Conservation (phyloP, 2,113 vertebrate species). For the Channa argus region DNA sequence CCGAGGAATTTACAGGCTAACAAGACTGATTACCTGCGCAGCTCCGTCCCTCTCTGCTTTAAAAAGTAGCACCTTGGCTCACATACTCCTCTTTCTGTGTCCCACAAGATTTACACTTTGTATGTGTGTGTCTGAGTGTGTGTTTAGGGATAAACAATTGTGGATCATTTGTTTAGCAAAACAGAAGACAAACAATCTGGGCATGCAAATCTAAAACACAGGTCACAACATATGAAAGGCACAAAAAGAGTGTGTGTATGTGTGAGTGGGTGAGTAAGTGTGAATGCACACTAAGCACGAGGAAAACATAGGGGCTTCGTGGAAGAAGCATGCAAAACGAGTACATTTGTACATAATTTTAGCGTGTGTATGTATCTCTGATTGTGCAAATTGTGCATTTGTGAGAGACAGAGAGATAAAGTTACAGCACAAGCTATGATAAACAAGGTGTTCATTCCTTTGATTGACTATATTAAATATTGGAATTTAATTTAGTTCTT, state of each 20-base stretch:
- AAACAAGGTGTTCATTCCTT: too few species aligned
- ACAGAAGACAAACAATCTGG: slow-evolving; percentile 62
- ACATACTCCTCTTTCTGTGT: not conserved
- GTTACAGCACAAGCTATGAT: too few species aligned
- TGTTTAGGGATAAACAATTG: slow-evolving; percentile 45
- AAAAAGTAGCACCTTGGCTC: slow-evolving; percentile 14
- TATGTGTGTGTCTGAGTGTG: slow-evolving; percentile 3
- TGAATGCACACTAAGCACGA: not conserved
- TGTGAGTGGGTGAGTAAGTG: slow-evolving; percentile 1
- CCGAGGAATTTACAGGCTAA: slow-evolving; percentile 13
- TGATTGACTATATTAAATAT: too few species aligned
- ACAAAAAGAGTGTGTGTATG: slow-evolving; percentile 19
- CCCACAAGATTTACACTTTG: slow-evolving; percentile 27
- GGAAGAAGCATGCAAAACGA: not conserved
- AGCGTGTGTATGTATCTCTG: not conserved
- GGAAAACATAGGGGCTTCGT: not conserved
- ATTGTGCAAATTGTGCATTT: not conserved
- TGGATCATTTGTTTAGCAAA: slow-evolving; percentile 77
- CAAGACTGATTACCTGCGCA: not conserved
- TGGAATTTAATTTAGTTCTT: too few species aligned
- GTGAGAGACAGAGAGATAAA: slow-evolving; percentile 1
- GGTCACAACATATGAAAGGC: slow-evolving; percentile 29
- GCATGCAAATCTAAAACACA: slow-evolving; percentile 70
- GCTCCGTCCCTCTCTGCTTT: slow-evolving; percentile 11
- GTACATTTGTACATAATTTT: not conserved